Evolutionary conservation across 2,888 invertebrate genomes (phyloP), one percentile per base, ranked within the genome.

Genomic region (Blastobasis lacticolella): DNA sequence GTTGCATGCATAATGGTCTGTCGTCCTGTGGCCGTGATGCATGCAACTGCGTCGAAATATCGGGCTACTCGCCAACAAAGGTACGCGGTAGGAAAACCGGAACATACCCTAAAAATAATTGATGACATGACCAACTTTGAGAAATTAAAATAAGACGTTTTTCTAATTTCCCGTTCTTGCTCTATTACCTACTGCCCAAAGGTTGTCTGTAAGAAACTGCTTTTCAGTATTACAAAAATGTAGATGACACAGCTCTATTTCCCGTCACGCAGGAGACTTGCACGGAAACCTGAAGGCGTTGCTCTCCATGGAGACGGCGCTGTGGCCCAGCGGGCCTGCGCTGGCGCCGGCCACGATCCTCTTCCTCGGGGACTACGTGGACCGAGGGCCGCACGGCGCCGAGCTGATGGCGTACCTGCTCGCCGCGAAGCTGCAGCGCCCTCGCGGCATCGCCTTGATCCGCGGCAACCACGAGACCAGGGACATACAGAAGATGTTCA

Each of bases 381-480:
- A 94, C 76, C 84, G 94, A 56, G 94, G 94, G 1, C 80, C 89
- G 10, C 89, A 89, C 69, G 91, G 94, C 54, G 66, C 92, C 0
- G 94, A 94, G 81, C 91, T 94, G 2, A 80, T 94, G 57, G 89
- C 92, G 0, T 94, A 94, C 66, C 76, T 94, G 49, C 88, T 94
- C 58, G 90, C 93, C 2, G 91, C 92, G 63, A 94, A 94, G 75
- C 67, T 93, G 47, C 89, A 92, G 66, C 89, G 91, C 0, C 93
- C 94, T 0, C 69, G 78, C 23, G 92, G 91, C 54, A 88, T 94
- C 53, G 85, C 84, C 59, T 71, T 94, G 54, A 65, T 94, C 10
- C 79, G 94, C 48, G 94, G 94, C 0, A 94, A 94, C 73, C 94
- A 94, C 72, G 94, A 94, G 79, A 90, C 92, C n/a, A 78, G 94